These are phyloP conservation scores for Phrixothrix hirtus DNA, from an alignment of 2,888 invertebrate genomes.

Conservation along the genomic window DNA sequence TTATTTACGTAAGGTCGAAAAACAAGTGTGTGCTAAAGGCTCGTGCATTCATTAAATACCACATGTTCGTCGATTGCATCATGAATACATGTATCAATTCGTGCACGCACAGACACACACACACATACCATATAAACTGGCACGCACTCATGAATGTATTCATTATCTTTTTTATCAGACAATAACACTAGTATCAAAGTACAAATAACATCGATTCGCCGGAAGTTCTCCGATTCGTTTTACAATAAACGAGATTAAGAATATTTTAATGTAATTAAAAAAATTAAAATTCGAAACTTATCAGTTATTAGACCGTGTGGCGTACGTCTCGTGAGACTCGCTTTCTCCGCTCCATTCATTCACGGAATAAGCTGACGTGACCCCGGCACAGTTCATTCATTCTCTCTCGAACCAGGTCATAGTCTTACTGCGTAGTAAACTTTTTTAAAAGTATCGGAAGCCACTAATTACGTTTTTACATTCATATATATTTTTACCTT, in stretches of 20 bases:
- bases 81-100: neutral
- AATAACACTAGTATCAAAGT: neutral
- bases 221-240: neutral
- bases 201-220: neutral
- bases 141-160: neutral
- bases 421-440: constrained; percentile 27
- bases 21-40: constrained; percentile 14
- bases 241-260: neutral
- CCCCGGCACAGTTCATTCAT: constrained; percentile 28
- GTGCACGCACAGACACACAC: too few species aligned
- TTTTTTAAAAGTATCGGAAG: constrained; percentile 18
- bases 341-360: constrained; percentile 24
- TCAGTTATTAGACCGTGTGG: constrained; percentile 5
- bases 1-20: constrained; percentile 18
- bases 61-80: constrained; percentile 9
- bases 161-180: neutral
- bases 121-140: too few species aligned
- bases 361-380: constrained; percentile 26
- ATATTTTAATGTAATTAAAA: neutral
- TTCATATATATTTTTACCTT: too few species aligned
- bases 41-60: constrained; percentile 8
- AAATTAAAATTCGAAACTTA: neutral
- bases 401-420: constrained; percentile 26
- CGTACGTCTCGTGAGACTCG: constrained; percentile 16
- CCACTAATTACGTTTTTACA: constrained; percentile 9